Conservation (phyloP, 2,888 invertebrate species). For the Leptothorax acervorum region DNA sequence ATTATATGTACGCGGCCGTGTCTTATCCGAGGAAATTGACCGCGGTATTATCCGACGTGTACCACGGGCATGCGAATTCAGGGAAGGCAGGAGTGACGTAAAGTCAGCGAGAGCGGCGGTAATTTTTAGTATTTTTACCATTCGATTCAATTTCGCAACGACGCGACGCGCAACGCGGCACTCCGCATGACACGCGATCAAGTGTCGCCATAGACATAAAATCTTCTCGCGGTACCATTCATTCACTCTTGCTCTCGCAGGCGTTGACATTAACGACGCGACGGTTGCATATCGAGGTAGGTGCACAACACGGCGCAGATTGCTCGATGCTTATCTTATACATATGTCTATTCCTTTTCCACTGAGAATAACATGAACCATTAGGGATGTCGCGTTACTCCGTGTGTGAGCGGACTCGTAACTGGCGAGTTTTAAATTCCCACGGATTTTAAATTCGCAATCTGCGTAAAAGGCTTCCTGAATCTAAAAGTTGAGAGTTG, state of each 20-base stretch:
- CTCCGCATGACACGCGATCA: conserved; percentile 38
- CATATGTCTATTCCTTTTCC: conserved; percentile 1
- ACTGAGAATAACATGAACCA: not conserved
- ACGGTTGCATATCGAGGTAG: conserved; percentile 10
- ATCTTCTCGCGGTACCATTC: conserved; percentile 38
- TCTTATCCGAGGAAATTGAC: conserved; percentile 53
- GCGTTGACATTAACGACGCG: conserved; percentile 30
- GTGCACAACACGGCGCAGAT: not conserved
- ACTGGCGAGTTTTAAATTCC: not conserved
- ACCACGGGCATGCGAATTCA: conserved; percentile 41
- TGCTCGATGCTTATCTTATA: conserved; percentile 21
- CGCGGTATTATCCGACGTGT: conserved; percentile 38
- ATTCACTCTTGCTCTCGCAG: conserved; percentile 15
- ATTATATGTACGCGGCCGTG: conserved; percentile 38
- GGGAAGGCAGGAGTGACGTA: conserved; percentile 36
- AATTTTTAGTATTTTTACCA: conserved; percentile 22
- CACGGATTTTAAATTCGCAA: not conserved
- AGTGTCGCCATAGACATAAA: conserved; percentile 44
- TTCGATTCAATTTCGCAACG: conserved; percentile 43
- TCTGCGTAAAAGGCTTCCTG: not conserved
- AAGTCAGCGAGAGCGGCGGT: not conserved
- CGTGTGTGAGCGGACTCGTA: not conserved
- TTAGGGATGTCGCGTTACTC: not conserved
- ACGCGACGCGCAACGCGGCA: not conserved
- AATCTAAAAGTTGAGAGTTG: not conserved